Evolutionary conservation across 2,113 vertebrate genomes (phyloP).

Genomic region (Ellobius talpinus): DNA sequence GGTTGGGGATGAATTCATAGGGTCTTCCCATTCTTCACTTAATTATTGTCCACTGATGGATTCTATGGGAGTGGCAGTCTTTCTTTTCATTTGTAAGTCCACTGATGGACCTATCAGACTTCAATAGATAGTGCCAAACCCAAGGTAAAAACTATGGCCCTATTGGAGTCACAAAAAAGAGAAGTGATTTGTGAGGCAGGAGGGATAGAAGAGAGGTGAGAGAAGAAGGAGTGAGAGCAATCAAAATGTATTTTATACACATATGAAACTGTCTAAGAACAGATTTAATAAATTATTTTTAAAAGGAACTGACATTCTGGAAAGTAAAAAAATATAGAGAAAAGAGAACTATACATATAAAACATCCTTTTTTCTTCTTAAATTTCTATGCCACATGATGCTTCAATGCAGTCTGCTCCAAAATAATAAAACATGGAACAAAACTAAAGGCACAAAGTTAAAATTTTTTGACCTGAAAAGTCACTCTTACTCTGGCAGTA

Average conservation of each 20-base stretch:
- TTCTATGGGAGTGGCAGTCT: background rate
- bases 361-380: background rate
- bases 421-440: slow-evolving; percentile 6
- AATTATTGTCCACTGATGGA: background rate
- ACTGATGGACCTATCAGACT: background rate
- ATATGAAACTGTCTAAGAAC: background rate
- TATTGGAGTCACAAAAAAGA: background rate
- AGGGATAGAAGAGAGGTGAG: background rate
- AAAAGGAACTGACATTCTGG: background rate
- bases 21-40: background rate
- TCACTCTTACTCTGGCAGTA: background rate
- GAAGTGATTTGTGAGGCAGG: background rate
- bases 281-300: background rate
- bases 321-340: background rate
- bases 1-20: background rate
- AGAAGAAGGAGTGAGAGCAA: background rate
- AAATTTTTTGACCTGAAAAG: background rate
- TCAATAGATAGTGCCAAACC: background rate
- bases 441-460: slow-evolving; percentile 16
- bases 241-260: background rate
- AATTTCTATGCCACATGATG: background rate
- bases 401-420: background rate
- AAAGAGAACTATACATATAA: background rate
- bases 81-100: background rate
- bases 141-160: background rate